Conservation (phyloP, 2,888 invertebrate genomes). For the Scaptomyza polygonia region DNA sequence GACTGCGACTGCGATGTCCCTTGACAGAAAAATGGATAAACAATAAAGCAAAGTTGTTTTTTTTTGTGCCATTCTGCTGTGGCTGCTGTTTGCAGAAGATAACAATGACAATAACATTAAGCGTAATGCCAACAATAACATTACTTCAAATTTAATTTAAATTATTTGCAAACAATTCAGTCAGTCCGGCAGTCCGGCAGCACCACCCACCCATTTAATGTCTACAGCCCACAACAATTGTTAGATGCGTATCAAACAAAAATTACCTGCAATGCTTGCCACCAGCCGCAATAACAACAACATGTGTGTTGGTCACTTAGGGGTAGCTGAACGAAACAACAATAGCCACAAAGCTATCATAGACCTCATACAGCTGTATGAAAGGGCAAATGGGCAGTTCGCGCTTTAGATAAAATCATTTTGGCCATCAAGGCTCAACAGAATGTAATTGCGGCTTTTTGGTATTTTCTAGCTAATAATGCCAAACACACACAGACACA, state of each 20-base stretch:
- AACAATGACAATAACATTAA: slow-evolving; percentile 70
- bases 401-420: slow-evolving; percentile 59
- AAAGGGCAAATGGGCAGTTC: slow-evolving; percentile 54
- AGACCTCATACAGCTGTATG: not conserved
- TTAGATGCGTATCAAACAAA: slow-evolving; percentile 67
- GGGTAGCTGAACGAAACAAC: slow-evolving; percentile 8
- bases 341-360: slow-evolving; percentile 35
- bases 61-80: slow-evolving; percentile 5
- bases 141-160: slow-evolving; percentile 81
- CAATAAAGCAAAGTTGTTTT: slow-evolving; percentile 61
- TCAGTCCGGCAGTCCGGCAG: too few species aligned
- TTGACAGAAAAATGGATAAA: slow-evolving; percentile 70
- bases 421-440: slow-evolving; percentile 31
- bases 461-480: slow-evolving; percentile 24
- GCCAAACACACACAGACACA: too few species aligned
- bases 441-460: slow-evolving; percentile 19
- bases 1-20: slow-evolving; percentile 19
- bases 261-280: slow-evolving; percentile 70
- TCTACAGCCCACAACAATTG: slow-evolving; percentile 53
- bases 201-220: not conserved
- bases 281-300: slow-evolving; percentile 33
- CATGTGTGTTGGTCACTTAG: slow-evolving; percentile 30
- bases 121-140: slow-evolving; percentile 73
- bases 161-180: slow-evolving; percentile 61
- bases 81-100: slow-evolving; percentile 32